These are phyloP conservation scores for Lophura nycthemera DNA, from an alignment of 2,113 vertebrate genomes.

Conservation along the genomic window DNA sequence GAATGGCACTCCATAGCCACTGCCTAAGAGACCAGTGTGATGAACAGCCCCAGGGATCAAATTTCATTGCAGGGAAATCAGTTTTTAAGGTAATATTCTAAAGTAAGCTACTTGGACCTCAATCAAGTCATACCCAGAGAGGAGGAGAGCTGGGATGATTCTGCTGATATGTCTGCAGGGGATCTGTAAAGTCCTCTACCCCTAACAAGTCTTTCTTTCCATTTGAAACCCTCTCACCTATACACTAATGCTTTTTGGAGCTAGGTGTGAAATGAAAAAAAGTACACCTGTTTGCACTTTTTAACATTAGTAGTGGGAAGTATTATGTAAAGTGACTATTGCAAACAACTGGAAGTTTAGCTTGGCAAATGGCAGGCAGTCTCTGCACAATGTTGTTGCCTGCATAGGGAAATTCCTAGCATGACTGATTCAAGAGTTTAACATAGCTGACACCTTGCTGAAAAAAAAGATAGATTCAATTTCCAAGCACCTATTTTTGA, in stretches of 20 bases:
- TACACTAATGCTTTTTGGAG: constrained; percentile 15
- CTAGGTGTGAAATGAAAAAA: constrained; percentile 59
- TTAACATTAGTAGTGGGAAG: constrained; percentile 32
- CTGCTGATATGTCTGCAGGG: not conserved
- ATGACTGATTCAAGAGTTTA: constrained; percentile 1
- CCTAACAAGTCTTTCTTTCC: not conserved
- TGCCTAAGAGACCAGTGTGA: not conserved
- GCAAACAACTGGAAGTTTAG: constrained; percentile 54
- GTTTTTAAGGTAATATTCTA: not conserved
- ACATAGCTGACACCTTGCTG: not conserved
- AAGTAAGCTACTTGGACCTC: not conserved
- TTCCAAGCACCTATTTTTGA: not conserved
- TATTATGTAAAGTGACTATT: constrained; percentile 24
- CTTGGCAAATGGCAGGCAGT: not conserved
- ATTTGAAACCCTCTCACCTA: constrained; percentile 47
- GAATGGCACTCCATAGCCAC: not conserved
- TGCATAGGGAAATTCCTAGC: constrained; percentile 6
- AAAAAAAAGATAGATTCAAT: not conserved
- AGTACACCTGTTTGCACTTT: constrained; percentile 55
- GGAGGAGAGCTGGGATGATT: not conserved
- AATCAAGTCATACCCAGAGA: not conserved
- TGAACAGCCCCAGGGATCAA: not conserved
- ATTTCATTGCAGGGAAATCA: not conserved
- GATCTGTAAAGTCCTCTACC: not conserved
- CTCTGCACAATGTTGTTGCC: constrained; percentile 17